Evolutionary conservation across 2,888 invertebrate genomes (phyloP).

Genomic region (Ecliptopera silaceata): DNA sequence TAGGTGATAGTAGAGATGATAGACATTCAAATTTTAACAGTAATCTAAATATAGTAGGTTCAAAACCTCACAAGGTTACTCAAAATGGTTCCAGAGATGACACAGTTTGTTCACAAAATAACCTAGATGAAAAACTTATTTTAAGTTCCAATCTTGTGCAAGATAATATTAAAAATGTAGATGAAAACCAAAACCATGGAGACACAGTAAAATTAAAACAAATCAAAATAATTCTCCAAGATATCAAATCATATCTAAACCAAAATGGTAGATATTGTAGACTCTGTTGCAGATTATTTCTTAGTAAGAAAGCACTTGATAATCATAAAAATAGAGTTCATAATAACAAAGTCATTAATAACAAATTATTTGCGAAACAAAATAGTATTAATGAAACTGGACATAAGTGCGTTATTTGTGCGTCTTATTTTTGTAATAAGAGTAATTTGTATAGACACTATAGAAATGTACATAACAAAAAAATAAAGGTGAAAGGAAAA

Average conservation of each 20-base stretch:
- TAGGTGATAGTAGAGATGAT: not conserved
- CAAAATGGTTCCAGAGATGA: conserved; percentile 3
- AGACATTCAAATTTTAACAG: conserved; percentile 23
- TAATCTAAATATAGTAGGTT: conserved; percentile 45
- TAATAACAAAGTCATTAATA: not conserved
- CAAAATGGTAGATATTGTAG: conserved; percentile 57
- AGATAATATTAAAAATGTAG: not conserved
- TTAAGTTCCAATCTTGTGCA: conserved; percentile 48
- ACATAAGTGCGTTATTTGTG: conserved; percentile 41
- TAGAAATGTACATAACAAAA: conserved; percentile 38
- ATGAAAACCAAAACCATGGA: not conserved
- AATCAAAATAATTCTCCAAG: conserved; percentile 46
- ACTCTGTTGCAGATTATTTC: conserved; percentile 60
- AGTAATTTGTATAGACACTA: conserved; percentile 44
- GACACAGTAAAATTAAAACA: conserved; percentile 6
- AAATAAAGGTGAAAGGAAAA: not conserved
- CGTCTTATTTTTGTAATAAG: conserved; percentile 29
- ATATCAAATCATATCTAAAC: conserved; percentile 50
- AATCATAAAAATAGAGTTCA: conserved; percentile 38
- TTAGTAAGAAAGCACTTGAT: conserved; percentile 37
- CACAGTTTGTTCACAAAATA: conserved; percentile 38
- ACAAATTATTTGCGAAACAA: not conserved
- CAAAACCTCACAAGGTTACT: conserved; percentile 42
- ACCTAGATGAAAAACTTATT: conserved; percentile 32
- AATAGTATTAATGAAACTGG: not conserved